Base-by-base conservation (phyloP, 37 sponge, comb jelly and placozoan genomes). In the Halichondria panicea region DNA sequence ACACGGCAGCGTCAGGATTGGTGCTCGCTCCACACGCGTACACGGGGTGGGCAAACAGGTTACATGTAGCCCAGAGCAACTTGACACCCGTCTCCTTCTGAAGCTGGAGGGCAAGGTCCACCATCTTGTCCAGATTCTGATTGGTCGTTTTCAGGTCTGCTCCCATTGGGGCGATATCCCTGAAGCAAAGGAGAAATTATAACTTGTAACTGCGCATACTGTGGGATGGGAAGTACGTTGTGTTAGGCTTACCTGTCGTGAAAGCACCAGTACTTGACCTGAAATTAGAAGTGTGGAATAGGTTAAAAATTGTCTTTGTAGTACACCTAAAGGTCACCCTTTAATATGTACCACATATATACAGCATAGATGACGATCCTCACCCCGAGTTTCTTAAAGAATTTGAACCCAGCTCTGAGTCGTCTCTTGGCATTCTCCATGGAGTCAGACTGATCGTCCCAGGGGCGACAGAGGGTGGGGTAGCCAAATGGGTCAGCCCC, bases 401-500 rank as follows among this genome's bases (percentile, higher is more conserved):
- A 87, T 39, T 87, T 82, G 71, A 87, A 87, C 2, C 77, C 88
- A 35, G 82, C 88, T 63, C 82, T 58, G 42, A 87, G 19, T 2
- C 88, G 42, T 43, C 82, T 56, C 58, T 87, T 81, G 19, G 88
- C 88, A 61, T 81, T 87, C 32, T 67, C 88, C 33, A 87, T 30
- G 1, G 72, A 41, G 70, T 87, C 82, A 52, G 54, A 61, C 7
- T 82, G 82, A 64, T 87, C 88, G 35, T 87, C 88, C 88, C 88
- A 87, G 6, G 88, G 88, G 7, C 88, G 77, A 37, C 34, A 61
- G 28, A 87, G 34, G 31, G 88, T 87, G 0, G 82, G 82, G 59
- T 63, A 87, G 13, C 88, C 88, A 68, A 87, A 87, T 13, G 88
- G 88, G 58, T 87, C 88, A 68, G 88, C 88, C 9, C 88, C 88